Conservation (phyloP, 2,113 vertebrate genomes). For the Patagioenas fasciata region DNA sequence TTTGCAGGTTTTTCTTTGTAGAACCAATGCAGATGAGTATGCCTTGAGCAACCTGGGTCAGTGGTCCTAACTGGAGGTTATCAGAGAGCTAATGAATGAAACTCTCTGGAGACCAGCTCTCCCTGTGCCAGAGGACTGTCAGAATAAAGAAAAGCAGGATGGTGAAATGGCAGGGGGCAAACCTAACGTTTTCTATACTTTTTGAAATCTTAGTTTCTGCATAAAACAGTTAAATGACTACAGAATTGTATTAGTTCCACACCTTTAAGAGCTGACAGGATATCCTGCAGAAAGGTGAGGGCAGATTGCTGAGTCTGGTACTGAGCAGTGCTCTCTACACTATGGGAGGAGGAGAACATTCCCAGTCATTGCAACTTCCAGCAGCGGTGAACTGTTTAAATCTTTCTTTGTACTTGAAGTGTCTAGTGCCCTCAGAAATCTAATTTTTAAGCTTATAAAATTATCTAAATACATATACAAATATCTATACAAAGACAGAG, state of each 20-base stretch:
- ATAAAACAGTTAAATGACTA: not conserved
- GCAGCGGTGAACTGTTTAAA: not conserved
- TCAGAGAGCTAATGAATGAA: not conserved
- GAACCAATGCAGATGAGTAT: not conserved
- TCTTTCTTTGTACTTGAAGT: not conserved
- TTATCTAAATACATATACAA: not conserved
- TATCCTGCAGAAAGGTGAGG: not conserved
- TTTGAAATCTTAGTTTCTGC: not conserved
- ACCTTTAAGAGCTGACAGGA: not conserved
- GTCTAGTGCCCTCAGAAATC: not conserved
- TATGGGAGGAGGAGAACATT: not conserved
- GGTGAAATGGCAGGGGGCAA: not conserved
- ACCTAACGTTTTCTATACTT: not conserved
- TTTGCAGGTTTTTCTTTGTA: not conserved
- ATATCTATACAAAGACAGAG: not conserved
- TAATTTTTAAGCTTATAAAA: not conserved
- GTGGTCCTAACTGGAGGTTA: not conserved
- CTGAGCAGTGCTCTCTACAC: accelerated
- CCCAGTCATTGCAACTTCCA: not conserved
- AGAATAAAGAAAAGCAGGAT: not conserved
- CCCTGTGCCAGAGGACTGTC: not conserved
- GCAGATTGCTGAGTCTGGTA: not conserved
- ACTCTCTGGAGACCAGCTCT: not conserved
- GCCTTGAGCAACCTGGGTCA: not conserved
- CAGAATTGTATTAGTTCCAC: not conserved